Conservation (phyloP, 2,113 vertebrate genomes). For the Tragelaphus strepsiceros region DNA sequence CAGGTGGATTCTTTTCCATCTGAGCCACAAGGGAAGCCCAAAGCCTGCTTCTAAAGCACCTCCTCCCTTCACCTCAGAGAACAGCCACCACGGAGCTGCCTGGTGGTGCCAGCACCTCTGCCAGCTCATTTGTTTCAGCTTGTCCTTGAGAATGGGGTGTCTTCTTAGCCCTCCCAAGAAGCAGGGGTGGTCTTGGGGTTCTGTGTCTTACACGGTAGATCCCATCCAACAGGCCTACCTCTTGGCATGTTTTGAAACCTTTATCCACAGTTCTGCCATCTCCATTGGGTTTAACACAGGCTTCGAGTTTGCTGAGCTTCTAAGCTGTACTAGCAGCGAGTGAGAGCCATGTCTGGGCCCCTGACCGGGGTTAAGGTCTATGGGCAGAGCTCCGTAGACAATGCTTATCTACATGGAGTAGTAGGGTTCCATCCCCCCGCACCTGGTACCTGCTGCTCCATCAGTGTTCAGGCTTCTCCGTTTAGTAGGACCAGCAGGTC, state of each 20-base stretch:
- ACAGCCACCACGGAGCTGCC: not conserved
- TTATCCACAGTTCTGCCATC: not conserved
- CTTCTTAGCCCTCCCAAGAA: not conserved
- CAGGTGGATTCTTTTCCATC: not conserved
- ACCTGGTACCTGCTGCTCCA: not conserved
- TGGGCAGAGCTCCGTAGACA: not conserved
- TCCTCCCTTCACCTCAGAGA: not conserved
- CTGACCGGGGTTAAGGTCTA: not conserved
- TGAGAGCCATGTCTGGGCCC: fast-evolving
- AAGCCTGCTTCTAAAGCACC: not conserved
- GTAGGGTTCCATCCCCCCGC: not conserved
- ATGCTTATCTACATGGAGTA: not conserved
- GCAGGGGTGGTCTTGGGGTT: not conserved
- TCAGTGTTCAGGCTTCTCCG: not conserved
- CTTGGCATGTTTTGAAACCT: not conserved
- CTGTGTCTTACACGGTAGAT: not conserved
- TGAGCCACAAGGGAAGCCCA: not conserved
- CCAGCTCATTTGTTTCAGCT: not conserved
- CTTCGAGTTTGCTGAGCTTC: not conserved
- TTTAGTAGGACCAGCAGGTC: not conserved
- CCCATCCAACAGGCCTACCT: not conserved
- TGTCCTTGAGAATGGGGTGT: not conserved
- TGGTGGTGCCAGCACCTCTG: not conserved
- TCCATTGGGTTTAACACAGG: not conserved
- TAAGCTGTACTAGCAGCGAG: not conserved